Evolutionary conservation across 1,140 invertebrate genomes (phyloP), one percentile per base, ranked within the genome.

Genomic region (Solen grandis): DNA sequence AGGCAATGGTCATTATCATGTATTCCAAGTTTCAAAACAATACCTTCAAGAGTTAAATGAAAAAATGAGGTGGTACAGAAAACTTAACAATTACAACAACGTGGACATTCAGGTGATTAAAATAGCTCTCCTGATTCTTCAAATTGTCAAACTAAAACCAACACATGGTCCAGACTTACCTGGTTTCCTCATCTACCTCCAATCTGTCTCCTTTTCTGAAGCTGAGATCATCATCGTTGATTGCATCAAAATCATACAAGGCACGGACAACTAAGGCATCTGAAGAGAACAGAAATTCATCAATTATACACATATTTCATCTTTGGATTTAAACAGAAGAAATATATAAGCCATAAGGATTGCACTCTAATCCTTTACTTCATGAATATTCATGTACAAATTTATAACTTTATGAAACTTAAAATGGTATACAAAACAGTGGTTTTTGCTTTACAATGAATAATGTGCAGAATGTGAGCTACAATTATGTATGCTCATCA

Each of bases 191-290:
- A 57, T 87, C 85, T 29, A 92, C 86, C 80, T 91, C 88, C 79
- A 92, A 77, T 13, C 76, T 81, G 80, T 92, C 92, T 41, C 92
- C 92, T 82, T 92, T 92, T 68, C 89, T 90, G 73, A 92, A 92
- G 2, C 88, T 87, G 77, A 92, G 77, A 72, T 92, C 92, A 85
- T 92, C 92, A 75, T 89, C 87, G 82, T 92, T 90, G 29, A 90
- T 88, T 31, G 86, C 88, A 65, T 90, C 87, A 85, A 91, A 92
- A 75, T 92, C 90, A 81, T 92, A 92, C 66, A 92, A 79, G 19
- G 91, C 92, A 35, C 88, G 83, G 5, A 92, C 87, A 79, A 83
- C 81, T 5, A 85, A 33, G 0, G 70, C 84, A 54, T 81, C 86
- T 87, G 74, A 63, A 85, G 85, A 59, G 68, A 31, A 36, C 10